phyloP scores from a whole-genome alignment of 2,888 invertebrate genomes.

The Gryllus longicercus region DNA sequence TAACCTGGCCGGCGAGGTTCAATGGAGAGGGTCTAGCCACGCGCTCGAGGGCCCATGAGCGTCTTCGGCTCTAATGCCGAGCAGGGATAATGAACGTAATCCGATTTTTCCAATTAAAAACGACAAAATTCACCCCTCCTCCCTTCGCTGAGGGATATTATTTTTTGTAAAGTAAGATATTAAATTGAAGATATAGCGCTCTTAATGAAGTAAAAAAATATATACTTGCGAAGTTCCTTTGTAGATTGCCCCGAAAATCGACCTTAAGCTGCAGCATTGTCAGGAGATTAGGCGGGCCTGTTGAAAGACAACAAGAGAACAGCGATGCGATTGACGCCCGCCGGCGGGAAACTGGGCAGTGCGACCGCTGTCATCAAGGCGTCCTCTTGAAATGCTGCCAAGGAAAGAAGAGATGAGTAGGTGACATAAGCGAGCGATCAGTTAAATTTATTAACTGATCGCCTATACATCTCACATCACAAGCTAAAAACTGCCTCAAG shows the following conservation, averaged over 20 bases:
- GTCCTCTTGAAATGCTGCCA: too few species aligned
- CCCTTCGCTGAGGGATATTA: background rate
- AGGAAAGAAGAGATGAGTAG: too few species aligned
- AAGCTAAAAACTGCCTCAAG: too few species aligned
- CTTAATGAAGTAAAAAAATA: slow-evolving; percentile 30
- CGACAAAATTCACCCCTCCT: slow-evolving; percentile 35
- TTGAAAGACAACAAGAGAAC: background rate
- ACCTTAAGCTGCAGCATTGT: slow-evolving; percentile 17
- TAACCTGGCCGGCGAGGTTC: slow-evolving; percentile 20
- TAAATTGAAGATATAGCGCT: slow-evolving; percentile 28
- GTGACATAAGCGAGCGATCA: too few species aligned
- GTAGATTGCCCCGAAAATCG: background rate
- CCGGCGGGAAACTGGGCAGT: too few species aligned
- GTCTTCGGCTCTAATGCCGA: background rate
- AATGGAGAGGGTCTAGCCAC: background rate
- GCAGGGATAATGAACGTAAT: slow-evolving; percentile 50
- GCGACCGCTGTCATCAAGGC: too few species aligned
- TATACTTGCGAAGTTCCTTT: slow-evolving; percentile 19
- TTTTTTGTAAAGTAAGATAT: slow-evolving; percentile 24
- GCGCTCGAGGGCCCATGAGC: background rate
- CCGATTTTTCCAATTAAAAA: slow-evolving; percentile 54
- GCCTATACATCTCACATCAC: too few species aligned
- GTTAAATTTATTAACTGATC: too few species aligned
- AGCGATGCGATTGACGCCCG: too few species aligned
- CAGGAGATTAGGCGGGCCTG: slow-evolving; percentile 3